These are phyloP conservation scores for Cardiocondyla obscurior DNA, from an alignment of 1,140 invertebrate species.

Conservation along the genomic window DNA sequence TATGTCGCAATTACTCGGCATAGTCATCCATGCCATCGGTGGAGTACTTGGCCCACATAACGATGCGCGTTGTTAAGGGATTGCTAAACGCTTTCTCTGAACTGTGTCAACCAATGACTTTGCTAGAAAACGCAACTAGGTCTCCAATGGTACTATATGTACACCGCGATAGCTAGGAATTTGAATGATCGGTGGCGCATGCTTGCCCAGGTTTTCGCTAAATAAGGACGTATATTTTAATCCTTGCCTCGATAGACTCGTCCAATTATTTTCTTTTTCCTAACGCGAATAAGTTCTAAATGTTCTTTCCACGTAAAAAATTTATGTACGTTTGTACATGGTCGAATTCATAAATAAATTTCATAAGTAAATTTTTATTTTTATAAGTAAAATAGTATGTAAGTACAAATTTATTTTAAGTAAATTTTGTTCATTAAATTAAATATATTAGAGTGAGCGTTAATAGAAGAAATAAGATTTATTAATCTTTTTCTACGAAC, in stretches of 20 bases:
- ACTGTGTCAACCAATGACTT: conserved; percentile 69
- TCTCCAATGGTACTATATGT: conserved; percentile 20
- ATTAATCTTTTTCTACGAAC: not conserved
- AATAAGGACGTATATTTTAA: not conserved
- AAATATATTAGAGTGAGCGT: not conserved
- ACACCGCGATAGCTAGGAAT: conserved; percentile 47
- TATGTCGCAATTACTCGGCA: conserved; percentile 70
- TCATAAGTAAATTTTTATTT: too few relatives aligned
- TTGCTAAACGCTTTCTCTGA: conserved; percentile 74
- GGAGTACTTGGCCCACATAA: conserved; percentile 82
- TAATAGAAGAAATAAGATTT: not conserved
- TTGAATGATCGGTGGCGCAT: conserved; percentile 46
- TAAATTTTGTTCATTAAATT: not conserved
- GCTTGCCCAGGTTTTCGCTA: not conserved
- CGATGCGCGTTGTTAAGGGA: conserved; percentile 69
- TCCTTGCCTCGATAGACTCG: not conserved
- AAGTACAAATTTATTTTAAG: too few relatives aligned
- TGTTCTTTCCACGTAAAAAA: not conserved
- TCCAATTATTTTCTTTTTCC: not conserved
- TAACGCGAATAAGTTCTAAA: not conserved
- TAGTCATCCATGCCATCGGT: conserved; percentile 75
- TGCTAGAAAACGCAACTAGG: conserved; percentile 61
- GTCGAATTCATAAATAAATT: too few relatives aligned
- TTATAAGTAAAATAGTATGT: too few relatives aligned
- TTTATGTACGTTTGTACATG: too few relatives aligned